Base-by-base conservation (phyloP, 2,797 vertebrate species). In the Cynopterus sphinx region DNA sequence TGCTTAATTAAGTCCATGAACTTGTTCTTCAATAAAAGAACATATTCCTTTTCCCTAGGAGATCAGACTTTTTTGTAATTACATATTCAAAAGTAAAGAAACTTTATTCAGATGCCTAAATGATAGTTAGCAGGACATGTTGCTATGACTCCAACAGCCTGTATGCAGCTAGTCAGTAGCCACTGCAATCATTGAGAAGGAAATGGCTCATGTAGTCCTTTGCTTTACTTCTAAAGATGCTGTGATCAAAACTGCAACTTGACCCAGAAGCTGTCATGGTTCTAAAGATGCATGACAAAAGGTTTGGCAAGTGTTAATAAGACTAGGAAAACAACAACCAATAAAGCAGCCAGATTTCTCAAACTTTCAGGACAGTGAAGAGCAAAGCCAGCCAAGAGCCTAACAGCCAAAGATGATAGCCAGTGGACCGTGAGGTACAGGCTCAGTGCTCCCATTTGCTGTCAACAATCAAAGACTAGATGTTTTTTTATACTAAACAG, bases 211-310 rank as follows among this genome's bases (percentile, higher is more conserved):
- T 92, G 90, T 15, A 9, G 33, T 90, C 53, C 95, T 85, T 31
- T 85, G 91, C 65, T 75, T 90, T 92, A 33, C 78, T 96, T 97
- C 90, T 95, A 94, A 96, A 93, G 85, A 92, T 28, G 73, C 74
- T 91, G 31, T 85, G 96, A 96, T 96, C 96, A 96, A 94, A 94
- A 95, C 88, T 91, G 77, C 95, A 95, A 96, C 84, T 88, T 94
- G 95, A 94, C 96, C 96, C 88, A 95, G 95, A 95, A 95, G 95
- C 87, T 94, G 87, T 91, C 93, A 93, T 79, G 75, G 86, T 85
- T 90, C 82, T 94, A 86, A 97, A 96, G 78, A 92, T 19, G 36
- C 90, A 61, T 33, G 78, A 96, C 83, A 93, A 97, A 96, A 87
- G 73, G 19, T 75, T 87, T 97, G 96, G 96, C 97, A 95, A 96